phyloP scores from a whole-genome alignment of 1,140 invertebrate genomes.

The Berghia stephanieae region DNA sequence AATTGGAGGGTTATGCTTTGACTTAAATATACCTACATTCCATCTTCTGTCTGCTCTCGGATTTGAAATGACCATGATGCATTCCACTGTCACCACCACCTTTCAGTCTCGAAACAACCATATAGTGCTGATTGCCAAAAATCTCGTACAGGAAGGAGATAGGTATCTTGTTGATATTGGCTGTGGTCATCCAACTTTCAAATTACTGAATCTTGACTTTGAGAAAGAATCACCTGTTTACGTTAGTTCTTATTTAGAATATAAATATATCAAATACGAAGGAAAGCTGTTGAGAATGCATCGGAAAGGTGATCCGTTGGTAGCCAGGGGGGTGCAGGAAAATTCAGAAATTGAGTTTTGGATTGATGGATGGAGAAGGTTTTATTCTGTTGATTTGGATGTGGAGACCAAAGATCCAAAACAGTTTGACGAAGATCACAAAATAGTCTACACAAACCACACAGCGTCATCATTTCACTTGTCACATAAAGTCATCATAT shows the following conservation, averaged over 20 bases:
- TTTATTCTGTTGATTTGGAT: slow-evolving; percentile 27
- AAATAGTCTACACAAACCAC: slow-evolving; percentile 25
- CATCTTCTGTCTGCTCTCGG: slow-evolving; percentile 34
- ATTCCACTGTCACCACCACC: slow-evolving; percentile 34
- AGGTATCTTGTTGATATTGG: slow-evolving; percentile 36
- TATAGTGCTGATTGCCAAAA: slow-evolving; percentile 30
- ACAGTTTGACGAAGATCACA: slow-evolving; percentile 34
- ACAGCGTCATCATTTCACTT: slow-evolving; percentile 33
- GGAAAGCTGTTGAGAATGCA: slow-evolving; percentile 40
- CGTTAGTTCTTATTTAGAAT: slow-evolving; percentile 36
- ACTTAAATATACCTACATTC: slow-evolving; percentile 36
- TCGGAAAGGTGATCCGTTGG: slow-evolving; percentile 25
- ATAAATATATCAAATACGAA: slow-evolving; percentile 40
- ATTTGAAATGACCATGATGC: slow-evolving; percentile 22
- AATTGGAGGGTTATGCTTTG: slow-evolving; percentile 39
- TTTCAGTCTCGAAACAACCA: slow-evolving; percentile 38
- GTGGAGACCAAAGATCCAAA: slow-evolving; percentile 10
- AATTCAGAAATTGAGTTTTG: slow-evolving; percentile 29
- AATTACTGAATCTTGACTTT: slow-evolving; percentile 36
- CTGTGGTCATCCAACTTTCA: slow-evolving; percentile 38
- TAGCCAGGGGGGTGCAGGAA: neutral
- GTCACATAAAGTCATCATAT: slow-evolving; percentile 25
- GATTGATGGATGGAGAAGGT: slow-evolving; percentile 35
- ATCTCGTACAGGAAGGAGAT: slow-evolving; percentile 37
- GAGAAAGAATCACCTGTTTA: slow-evolving; percentile 35